Evolutionary conservation across 2,113 vertebrate genomes (phyloP).

Genomic region (Dicentrarchus labrax): DNA sequence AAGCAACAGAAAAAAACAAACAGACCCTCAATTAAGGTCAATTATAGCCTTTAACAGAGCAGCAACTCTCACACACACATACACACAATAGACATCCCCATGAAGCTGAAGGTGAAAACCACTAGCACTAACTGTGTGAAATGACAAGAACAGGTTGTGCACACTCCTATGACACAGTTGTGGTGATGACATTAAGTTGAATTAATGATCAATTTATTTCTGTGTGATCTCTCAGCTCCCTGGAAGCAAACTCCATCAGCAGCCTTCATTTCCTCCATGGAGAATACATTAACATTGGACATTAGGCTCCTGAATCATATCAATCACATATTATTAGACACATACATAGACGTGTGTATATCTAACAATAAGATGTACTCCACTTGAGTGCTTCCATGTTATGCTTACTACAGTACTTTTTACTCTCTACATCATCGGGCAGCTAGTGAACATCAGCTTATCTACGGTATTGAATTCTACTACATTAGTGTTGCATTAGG

Average conservation of each 20-base stretch:
- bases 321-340: not conserved
- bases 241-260: constrained; percentile 12
- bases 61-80: constrained; percentile 12
- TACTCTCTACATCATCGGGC: no score
- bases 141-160: constrained; percentile 8
- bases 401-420: no score
- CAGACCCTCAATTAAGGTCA: constrained; percentile 59
- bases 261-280: not conserved
- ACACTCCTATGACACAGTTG: constrained; percentile 29
- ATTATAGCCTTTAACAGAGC: constrained; percentile 54
- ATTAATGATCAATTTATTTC: constrained; percentile 39
- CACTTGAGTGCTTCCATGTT: no score
- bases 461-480: no score
- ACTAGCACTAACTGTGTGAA: not conserved
- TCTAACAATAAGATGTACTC: not conserved
- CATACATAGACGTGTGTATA: no score
- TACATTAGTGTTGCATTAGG: no score
- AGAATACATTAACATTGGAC: not conserved
- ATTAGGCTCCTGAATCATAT: not conserved
- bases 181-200: constrained; percentile 20
- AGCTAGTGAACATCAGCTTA: no score
- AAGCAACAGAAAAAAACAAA: constrained; percentile 53
- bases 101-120: constrained; percentile 29
- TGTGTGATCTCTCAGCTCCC: not conserved
- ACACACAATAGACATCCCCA: not conserved